These are phyloP conservation scores for Hystrix cristata DNA, from an alignment of 2,113 vertebrate species.

Conservation along the genomic window DNA sequence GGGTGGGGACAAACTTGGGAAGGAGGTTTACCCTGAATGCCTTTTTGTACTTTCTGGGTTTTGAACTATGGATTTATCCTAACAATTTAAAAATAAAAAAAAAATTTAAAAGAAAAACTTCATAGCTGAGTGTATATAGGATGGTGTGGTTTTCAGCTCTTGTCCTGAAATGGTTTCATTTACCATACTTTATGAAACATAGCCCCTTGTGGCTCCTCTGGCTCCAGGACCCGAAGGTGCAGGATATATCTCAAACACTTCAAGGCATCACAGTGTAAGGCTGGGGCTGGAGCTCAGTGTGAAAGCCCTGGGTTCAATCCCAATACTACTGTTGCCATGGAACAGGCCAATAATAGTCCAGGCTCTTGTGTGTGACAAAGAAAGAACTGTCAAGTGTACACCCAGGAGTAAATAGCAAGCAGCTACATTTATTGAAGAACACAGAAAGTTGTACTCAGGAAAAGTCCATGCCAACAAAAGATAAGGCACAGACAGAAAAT, in stretches of 20 bases:
- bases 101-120: conserved; percentile 15
- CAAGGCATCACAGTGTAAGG: neutral
- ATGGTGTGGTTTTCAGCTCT: neutral
- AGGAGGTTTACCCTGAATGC: neutral
- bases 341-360: neutral
- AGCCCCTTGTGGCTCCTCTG: neutral
- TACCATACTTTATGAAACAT: neutral
- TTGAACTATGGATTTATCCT: neutral
- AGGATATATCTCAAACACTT: neutral
- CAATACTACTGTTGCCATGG: neutral
- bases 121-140: neutral
- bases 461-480: neutral
- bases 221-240: neutral
- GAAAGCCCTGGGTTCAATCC: neutral
- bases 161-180: conserved; percentile 34
- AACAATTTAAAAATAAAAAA: conserved; percentile 2
- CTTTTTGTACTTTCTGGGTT: neutral
- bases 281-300: neutral
- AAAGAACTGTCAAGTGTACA: neutral
- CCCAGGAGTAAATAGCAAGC: neutral
- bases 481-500: neutral
- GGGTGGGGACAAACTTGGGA: neutral
- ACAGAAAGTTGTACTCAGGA: neutral
- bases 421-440: neutral
- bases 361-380: neutral